Conservation (phyloP, 2,797 vertebrate species). For the Coreius guichenoti region DNA sequence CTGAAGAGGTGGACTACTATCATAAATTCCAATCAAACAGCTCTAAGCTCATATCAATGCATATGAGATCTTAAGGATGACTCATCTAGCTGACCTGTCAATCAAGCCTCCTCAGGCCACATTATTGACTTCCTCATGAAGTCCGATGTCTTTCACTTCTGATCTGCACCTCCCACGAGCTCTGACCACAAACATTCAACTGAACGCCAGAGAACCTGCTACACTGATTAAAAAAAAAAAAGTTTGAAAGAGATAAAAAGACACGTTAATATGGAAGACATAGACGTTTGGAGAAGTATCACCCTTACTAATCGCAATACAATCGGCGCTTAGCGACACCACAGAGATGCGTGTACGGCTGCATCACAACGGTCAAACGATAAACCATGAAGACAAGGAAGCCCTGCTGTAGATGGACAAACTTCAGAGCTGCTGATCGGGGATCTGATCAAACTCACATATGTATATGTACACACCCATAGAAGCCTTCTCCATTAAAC, state of each 20-base stretch:
- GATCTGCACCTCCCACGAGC: slow-evolving; percentile 10
- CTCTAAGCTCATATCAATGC: neutral
- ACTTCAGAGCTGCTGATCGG: slow-evolving; percentile 12
- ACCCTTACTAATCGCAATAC: neutral
- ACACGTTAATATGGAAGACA: neutral
- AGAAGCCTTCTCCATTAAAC: neutral
- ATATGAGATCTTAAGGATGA: slow-evolving; percentile 24
- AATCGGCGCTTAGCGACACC: neutral
- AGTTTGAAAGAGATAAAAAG: neutral
- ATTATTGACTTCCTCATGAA: slow-evolving; percentile 41
- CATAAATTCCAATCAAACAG: neutral
- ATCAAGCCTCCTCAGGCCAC: slow-evolving; percentile 30
- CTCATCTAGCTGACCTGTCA: slow-evolving; percentile 34
- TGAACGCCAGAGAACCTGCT: neutral
- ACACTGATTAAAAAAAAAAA: neutral
- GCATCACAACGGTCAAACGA: neutral
- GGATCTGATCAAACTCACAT: neutral
- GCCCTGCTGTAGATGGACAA: slow-evolving; percentile 21
- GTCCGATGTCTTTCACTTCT: slow-evolving; percentile 42
- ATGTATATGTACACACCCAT: neutral
- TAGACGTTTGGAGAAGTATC: slow-evolving; percentile 5
- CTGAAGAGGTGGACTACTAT: neutral
- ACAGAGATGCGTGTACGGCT: neutral
- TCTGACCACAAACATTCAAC: slow-evolving; percentile 26
- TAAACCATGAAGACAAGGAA: slow-evolving; percentile 1